Conservation (phyloP, 2,113 vertebrate species). For the Odontophorus gujanensis region DNA sequence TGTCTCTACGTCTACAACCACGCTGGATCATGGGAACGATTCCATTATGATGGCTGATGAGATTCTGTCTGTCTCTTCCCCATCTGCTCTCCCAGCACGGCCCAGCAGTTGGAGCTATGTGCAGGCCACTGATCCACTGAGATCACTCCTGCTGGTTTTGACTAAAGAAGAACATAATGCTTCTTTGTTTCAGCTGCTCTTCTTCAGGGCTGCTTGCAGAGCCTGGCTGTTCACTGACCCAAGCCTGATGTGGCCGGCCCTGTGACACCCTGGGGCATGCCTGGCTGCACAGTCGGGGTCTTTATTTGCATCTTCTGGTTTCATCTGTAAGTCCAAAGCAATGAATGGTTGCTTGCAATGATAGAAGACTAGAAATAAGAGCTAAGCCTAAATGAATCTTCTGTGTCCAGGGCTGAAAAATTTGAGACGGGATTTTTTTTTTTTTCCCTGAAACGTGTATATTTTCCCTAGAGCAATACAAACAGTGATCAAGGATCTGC, state of each 20-base stretch:
- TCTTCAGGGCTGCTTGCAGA: constrained; percentile 7
- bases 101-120: rapidly evolving
- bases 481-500: neutral
- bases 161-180: neutral
- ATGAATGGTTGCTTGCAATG: neutral
- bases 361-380: neutral
- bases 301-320: constrained; percentile 8
- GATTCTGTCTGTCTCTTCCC: neutral
- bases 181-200: neutral
- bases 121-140: neutral
- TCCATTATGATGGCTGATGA: neutral
- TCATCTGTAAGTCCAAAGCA: neutral
- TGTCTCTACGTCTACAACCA: neutral
- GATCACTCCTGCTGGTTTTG: neutral
- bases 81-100: neutral
- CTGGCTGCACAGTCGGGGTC: neutral
- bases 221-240: neutral
- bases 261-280: neutral
- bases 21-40: neutral
- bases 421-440: neutral
- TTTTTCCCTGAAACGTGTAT: neutral
- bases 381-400: neutral
- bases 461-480: neutral
- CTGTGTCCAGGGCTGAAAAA: neutral
- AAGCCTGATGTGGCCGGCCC: neutral